A percentile compares a stretch with the other conserved stretches of the same genome.
Conservation (phyloP, 2,888 invertebrate genomes). For the Xestia xanthographa region DNA sequence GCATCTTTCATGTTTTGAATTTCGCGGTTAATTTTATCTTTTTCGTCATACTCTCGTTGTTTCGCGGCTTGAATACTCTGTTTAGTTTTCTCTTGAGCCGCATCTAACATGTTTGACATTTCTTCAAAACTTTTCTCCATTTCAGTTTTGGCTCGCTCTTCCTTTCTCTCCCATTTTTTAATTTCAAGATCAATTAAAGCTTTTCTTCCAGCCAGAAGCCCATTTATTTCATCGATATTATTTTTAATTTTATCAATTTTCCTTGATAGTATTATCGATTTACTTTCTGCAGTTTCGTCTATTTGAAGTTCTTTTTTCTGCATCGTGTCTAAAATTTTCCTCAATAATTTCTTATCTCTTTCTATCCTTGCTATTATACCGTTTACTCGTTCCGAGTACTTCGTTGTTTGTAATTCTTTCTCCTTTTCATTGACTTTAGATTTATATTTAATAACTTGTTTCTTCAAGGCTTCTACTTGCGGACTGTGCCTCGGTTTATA, state of each 20-base stretch:
- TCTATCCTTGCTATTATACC: not conserved
- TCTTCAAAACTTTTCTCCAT: constrained; percentile 4
- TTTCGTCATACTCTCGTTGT: constrained; percentile 6
- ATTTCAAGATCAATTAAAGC: not conserved
- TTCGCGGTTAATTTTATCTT: constrained; percentile 9
- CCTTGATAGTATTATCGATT: not conserved
- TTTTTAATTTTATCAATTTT: constrained; percentile 27
- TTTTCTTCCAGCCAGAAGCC: not conserved
- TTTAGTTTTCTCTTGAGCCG: constrained; percentile 4
- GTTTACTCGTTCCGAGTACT: not conserved
- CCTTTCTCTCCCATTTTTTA: constrained; percentile 12
- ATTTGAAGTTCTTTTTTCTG: constrained; percentile 4
- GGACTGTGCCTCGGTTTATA: constrained; percentile 22
- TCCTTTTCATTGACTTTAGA: not conserved
- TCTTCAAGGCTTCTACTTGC: constrained; percentile 15
- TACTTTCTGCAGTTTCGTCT: not conserved
- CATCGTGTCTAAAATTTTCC: not conserved
- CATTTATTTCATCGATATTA: not conserved
- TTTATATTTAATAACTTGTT: not conserved
- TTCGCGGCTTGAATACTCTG: constrained; percentile 5
- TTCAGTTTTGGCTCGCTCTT: not conserved
- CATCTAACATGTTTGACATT: not conserved
- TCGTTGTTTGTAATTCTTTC: not conserved
- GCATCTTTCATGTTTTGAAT: constrained; percentile 25
- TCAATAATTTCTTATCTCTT: constrained; percentile 12